Evolutionary conservation across 2,797 vertebrate species (phyloP).

Genomic region (Chanos chanos): DNA sequence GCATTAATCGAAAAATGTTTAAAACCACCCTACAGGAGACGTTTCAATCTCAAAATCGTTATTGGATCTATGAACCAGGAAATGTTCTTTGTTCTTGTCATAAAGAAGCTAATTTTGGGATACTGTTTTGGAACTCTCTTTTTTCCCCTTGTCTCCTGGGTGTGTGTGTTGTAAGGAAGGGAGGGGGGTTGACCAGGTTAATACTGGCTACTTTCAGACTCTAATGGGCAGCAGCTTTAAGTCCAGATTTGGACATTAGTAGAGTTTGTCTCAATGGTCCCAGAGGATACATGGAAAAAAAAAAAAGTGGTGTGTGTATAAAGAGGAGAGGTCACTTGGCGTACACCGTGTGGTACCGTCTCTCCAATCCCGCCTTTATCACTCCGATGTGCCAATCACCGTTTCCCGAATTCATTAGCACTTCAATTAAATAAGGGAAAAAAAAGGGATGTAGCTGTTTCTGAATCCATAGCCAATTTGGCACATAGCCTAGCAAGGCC

Average conservation of each 20-base stretch:
- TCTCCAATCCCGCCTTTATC: conserved; percentile 31
- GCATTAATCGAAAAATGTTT: too few species aligned
- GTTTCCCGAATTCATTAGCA: conserved; percentile 56
- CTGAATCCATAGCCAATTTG: conserved; percentile 57
- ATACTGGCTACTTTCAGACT: conserved; percentile 43
- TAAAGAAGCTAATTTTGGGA: too few species aligned
- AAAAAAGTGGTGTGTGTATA: conserved; percentile 14
- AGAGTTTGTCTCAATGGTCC: conserved; percentile 26
- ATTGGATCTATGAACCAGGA: too few species aligned
- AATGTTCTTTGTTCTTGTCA: too few species aligned
- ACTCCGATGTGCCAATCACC: conserved; percentile 45
- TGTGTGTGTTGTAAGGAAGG: conserved; percentile 25
- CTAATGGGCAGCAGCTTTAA: conserved; percentile 36
- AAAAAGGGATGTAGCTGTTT: conserved; percentile 50
- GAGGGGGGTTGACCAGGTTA: conserved; percentile 50
- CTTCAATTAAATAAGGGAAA: conserved; percentile 62
- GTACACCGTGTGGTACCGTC: conserved; percentile 44
- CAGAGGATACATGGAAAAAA: conserved; percentile 30
- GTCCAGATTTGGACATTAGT: conserved; percentile 42
- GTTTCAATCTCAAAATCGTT: too few species aligned
- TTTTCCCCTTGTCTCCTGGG: conserved; percentile 7
- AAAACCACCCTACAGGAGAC: too few species aligned
- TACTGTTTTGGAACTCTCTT: too few species aligned
- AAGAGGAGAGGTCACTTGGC: conserved; percentile 28
- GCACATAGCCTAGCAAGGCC: conserved; percentile 42